Base-by-base conservation (phyloP, 2,797 vertebrate genomes). In the Microctenopoma lineatum region DNA sequence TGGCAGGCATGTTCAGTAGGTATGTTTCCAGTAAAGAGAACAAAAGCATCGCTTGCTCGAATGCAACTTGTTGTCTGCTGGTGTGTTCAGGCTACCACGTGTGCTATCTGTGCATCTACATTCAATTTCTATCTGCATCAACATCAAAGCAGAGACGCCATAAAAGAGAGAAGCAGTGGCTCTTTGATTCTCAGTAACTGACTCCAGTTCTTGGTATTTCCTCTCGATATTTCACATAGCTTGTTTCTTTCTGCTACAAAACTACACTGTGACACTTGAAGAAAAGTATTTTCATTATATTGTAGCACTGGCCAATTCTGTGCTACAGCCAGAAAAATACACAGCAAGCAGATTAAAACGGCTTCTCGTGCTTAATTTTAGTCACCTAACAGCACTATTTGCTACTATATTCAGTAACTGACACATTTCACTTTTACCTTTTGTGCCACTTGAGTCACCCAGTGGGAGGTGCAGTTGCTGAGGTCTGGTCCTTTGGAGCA, bases 381-480 rank as follows among this genome's bases (percentile, higher is more conserved):
- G 45, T 27, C 12, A 2, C 12, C 14, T 25, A 51, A 57, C 6
- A 4, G 47, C 48, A 54, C 64, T 64, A 58, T 77, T 79, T 63
- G 59, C 59, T 32, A 57, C 61, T 62, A 18, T 12, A 32, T 71
- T 66, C 51, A 66, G 32, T 57, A 44, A 84, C 59, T 44, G 59
- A 62, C 65, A 76, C 55, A 45, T 72, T 77, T 55, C 73, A 51
- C 77, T 90, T 92, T 90, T 93, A 99, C 97, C 97, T 98, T 99
- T 92, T 97, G 97, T 79, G 97, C 96, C 92, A 98, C 95, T 90
- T 98, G 97, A 89, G 96, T 96, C 84, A 98, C 97, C 97, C 97
- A 98, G 91, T 98, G 97, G 81, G 97, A 98, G 62, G 97, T 98
- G 86, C 97, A 98, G 94, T 99, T 99, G 93, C 97, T 99, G 84